These are phyloP conservation scores for Xestia c-nigrum DNA, from an alignment of 2,888 invertebrate genomes.

Conservation along the genomic window DNA sequence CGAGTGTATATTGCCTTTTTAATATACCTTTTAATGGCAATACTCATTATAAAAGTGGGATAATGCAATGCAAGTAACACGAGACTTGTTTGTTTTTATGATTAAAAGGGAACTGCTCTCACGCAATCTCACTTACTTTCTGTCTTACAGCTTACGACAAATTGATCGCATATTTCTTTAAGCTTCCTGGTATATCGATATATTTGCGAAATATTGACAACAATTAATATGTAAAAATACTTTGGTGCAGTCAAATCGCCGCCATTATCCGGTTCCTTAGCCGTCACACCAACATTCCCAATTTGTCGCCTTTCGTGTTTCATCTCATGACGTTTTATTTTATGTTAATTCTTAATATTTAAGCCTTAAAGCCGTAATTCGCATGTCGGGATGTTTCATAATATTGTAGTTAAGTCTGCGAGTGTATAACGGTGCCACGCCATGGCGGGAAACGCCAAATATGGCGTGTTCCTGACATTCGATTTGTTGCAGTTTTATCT, in stretches of 20 bases:
- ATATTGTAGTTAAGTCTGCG: conserved; percentile 60
- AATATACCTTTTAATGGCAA: conserved; percentile 52
- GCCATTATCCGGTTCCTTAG: conserved; percentile 65
- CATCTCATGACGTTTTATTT: conserved; percentile 7
- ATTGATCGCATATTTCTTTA: conserved; percentile 54
- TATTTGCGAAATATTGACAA: conserved; percentile 58
- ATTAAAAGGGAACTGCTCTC: conserved; percentile 37
- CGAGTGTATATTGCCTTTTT: conserved; percentile 42
- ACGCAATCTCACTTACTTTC: conserved; percentile 37
- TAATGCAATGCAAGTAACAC: conserved; percentile 56
- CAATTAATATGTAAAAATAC: conserved; percentile 67
- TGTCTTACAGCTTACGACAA: conserved; percentile 31
- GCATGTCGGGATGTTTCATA: conserved; percentile 50
- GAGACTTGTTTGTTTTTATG: conserved; percentile 52
- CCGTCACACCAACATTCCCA: conserved; percentile 74
- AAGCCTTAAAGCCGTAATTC: conserved; percentile 52
- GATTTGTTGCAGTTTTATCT: conserved; percentile 87
- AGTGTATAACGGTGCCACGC: conserved; percentile 82
- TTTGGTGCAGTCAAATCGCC: conserved; percentile 60
- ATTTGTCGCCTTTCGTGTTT: conserved; percentile 74
- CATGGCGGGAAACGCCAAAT: conserved; percentile 74
- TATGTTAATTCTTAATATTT: conserved; percentile 53
- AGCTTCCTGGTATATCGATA: conserved; percentile 51
- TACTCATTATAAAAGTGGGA: conserved; percentile 59
- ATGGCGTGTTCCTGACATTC: conserved; percentile 83